phyloP scores from a whole-genome alignment of 2,113 vertebrate genomes.

The Mus spicilegus region DNA sequence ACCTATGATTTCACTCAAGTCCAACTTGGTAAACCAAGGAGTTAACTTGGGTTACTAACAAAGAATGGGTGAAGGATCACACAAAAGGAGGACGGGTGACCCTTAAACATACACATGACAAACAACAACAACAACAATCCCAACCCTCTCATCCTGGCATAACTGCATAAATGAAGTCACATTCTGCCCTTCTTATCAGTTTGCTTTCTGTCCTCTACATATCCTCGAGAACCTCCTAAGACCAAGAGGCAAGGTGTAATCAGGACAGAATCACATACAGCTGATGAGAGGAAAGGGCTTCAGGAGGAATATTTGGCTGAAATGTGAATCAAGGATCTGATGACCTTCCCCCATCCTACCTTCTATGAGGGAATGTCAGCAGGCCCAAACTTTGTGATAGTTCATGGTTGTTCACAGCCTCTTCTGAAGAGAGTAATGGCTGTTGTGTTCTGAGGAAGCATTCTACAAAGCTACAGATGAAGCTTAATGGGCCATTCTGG shows the following conservation, averaged over 20 bases:
- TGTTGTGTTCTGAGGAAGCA: not conserved
- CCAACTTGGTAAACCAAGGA: not conserved
- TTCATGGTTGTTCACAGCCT: not conserved
- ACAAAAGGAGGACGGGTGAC: not conserved
- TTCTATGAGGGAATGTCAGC: not conserved
- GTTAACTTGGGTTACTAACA: not conserved
- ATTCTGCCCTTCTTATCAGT: not conserved
- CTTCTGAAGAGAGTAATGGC: not conserved
- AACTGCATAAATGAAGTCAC: not conserved
- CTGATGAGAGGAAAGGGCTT: not conserved
- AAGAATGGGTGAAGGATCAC: too few species aligned
- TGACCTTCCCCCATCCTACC: not conserved
- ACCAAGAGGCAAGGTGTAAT: not conserved
- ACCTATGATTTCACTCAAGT: too few species aligned
- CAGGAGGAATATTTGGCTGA: not conserved
- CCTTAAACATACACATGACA: not conserved
- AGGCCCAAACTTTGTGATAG: not conserved
- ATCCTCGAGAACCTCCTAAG: not conserved
- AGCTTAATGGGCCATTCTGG: not conserved
- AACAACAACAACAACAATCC: not conserved
- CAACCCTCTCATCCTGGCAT: not conserved
- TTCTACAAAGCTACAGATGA: not conserved
- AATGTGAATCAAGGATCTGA: not conserved
- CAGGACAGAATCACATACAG: not conserved
- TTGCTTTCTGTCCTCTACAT: not conserved